Evolutionary conservation across 2,113 vertebrate genomes (phyloP), one percentile per base, ranked within the genome.

Genomic region (Acinonyx jubatus): DNA sequence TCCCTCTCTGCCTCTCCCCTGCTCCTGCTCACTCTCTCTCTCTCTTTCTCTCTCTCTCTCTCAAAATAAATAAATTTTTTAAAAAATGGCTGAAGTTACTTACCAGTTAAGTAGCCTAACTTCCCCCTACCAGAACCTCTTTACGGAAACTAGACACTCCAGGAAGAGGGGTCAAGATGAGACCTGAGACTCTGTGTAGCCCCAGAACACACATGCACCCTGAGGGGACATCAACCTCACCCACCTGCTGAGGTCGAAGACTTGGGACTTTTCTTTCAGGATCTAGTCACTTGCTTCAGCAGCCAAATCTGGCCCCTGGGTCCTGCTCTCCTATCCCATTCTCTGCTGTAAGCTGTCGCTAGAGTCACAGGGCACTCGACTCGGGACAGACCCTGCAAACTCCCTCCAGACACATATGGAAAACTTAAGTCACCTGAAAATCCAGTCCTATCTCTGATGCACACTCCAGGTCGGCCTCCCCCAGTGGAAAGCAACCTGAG

Each of bases 191-290:
- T 45, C 45, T 41, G 48, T 33, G 14, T 25, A 48, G 27, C 10
- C 31, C 11, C 41, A 79, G 61, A 85, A 55, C 31, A 73, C 5
- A 45, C 4, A 1, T 19, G 55, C 18, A 14, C 15, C 38, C 50
- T 0, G 1, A 66, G 9, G 0, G 8, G 8, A 16, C 11, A 5
- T 87, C 69, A 33, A 45, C 21, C 19, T 89, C 33, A 45, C 12
- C 27, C 1, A 66, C 13, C 4, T 8, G 21, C 73, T 48, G 5
- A n/a, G 33, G 8, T 55, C 36, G 80, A 52, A 81, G 33, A 63
- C 38, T 92, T 84, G 33, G 12, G 13, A 29, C 36, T 85, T 97
- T 92, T 63, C 74, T 81, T 94, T 78, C 19, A 65, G 27, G n/a
- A 36, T 91, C n/a, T 10, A 41, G 19, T 69, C 74, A 27, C 7